Base-by-base conservation (phyloP, 2,113 vertebrate genomes). In the Plecotus auritus region DNA sequence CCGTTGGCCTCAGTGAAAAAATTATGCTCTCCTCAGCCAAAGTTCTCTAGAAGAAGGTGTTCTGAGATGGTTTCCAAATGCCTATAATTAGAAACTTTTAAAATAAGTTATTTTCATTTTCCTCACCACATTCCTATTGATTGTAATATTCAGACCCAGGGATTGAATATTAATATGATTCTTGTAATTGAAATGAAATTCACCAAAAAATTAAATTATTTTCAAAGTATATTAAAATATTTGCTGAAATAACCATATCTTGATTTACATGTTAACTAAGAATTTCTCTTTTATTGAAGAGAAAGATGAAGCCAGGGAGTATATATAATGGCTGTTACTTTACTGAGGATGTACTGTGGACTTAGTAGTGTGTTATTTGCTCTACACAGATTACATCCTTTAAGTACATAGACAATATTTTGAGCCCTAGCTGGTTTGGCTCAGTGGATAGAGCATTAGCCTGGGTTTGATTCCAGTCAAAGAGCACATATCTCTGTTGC, bases 11-110 rank as follows among this genome's bases (percentile, higher is more conserved):
- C 22, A 8, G 18, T 69, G 85, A 80, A 14, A 77, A 90, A 80
- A 92, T 74, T 47, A 69, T 64, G 54, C 61, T 90, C 8, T 90
- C 26, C 5, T 95, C 32, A 82, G 74, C 8, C 17, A 84, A 78
- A 80, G 64, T 47, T 61, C 42, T 81, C 49, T 40, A 74, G 47
- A 93, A 86, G 78, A 88, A 85, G 82, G n/a, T 28, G 11, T 88
- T 84, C 82, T 85, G 40, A 85, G 18, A 54, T 80, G 76, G 61
- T 42, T 94, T 94, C 10, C 77, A 93, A 84, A 93, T 66, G 42
- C 32, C 22, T 88, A 18, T 64, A 80, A 70, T 73, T 85, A 95
- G 70, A 85, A 80, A 85, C 20, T 30, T 80, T 84, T 59, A 72
- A 88, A 85, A 47, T 73, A 77, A 81, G 10, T 80, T 82, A 42